Evolutionary conservation across 2,888 invertebrate genomes (phyloP), one percentile per base, ranked within the genome.

Genomic region (Salticus scenicus): DNA sequence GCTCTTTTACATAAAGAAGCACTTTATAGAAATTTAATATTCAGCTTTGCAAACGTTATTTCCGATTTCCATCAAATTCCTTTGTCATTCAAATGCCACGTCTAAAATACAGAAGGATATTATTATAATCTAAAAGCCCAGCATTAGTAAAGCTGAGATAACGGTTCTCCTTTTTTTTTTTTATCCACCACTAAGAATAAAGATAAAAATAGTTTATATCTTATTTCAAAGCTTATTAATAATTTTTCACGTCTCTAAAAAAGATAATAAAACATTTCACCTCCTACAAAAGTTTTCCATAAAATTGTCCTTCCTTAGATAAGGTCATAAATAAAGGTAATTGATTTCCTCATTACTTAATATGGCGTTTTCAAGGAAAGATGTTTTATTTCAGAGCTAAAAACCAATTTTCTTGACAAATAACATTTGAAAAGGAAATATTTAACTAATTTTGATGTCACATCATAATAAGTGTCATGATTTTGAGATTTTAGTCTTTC

Each of bases 261-360:
- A 57, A 24, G n/a, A 57, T 57, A 57, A 57, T 57, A 57, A 57
- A 57, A 57, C 24, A 57, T 57, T 57, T 57, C 57, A 57, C 57
- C 57, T 24, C 24, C 24, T 5, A 20, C 1, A 57, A 57, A 57
- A 24, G 20, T 17, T 57, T 24, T 24, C 24, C n/a, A 24, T 57
- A 57, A 57, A 24, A 57, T 57, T 57, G 20, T 57, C 24, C 57
- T 12, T 24, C 1, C 24, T 57, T 1, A 10, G n/a, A n/a, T n/a
- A 7, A 10, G 37, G 10, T 37, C 10, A 37, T 4, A 37, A 37
- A 10, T 37, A 37, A 37, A 37, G 37, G 37, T 10, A 37, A 37
- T 37, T 37, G 37, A 37, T 37, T 37, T 37, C n/a, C 37, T 37
- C 37, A 37, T 37, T 37, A 37, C 7, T 37, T 4, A 37, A 37